Conservation (phyloP, 2,113 vertebrate species). For the Leiothrix lutea region DNA sequence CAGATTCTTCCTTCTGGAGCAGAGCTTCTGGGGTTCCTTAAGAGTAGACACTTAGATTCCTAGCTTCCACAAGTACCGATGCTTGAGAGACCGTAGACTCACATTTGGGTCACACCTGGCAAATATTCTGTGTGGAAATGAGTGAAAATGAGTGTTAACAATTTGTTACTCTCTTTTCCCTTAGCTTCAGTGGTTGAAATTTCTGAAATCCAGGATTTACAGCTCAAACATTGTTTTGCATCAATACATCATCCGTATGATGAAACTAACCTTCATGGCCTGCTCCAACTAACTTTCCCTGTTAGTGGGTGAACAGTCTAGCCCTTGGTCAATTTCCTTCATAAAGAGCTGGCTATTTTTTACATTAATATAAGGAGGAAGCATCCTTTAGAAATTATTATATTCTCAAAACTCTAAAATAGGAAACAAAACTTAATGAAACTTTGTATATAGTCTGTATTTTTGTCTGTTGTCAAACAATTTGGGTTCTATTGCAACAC, state of each 20-base stretch:
- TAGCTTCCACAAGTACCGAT: not conserved
- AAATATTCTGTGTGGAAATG: not conserved
- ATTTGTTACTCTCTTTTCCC: not conserved
- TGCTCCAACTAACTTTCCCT: not conserved
- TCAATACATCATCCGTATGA: not conserved
- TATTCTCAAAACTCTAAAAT: not conserved
- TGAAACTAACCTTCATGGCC: not conserved
- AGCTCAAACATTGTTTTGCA: not conserved
- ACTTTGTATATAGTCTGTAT: not conserved
- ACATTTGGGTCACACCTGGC: not conserved
- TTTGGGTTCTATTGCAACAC: not conserved
- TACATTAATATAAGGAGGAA: not conserved
- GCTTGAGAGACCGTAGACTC: not conserved
- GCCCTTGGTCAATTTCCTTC: not conserved
- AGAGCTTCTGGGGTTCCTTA: not conserved
- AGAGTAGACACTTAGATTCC: not conserved
- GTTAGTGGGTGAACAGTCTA: not conserved
- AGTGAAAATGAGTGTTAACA: not conserved
- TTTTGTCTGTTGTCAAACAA: not conserved
- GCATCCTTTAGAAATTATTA: not conserved
- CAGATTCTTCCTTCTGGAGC: not conserved
- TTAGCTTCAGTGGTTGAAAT: not conserved
- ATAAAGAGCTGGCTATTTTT: not conserved
- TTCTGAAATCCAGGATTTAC: not conserved
- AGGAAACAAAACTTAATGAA: not conserved